Conservation (phyloP, 2,888 invertebrate species). For the Spisula subtruncata region DNA sequence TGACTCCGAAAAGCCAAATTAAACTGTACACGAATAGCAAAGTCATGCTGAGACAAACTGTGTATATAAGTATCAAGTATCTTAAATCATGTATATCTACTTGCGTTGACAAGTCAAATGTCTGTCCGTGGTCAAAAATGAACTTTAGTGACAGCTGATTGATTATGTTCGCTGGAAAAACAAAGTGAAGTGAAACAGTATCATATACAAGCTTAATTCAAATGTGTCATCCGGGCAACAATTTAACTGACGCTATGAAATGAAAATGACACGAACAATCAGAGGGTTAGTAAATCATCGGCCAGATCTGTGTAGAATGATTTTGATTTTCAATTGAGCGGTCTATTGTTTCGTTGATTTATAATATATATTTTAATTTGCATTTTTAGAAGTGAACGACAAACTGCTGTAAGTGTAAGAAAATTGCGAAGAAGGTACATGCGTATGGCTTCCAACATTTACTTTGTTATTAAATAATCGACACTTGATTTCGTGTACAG, state of each 20-base stretch:
- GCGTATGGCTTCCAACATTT: too few relatives aligned
- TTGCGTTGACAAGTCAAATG: background rate
- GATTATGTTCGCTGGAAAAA: background rate
- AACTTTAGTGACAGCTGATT: background rate
- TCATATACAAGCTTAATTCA: background rate
- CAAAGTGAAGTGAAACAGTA: background rate
- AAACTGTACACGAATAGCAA: background rate
- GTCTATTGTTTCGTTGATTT: too few relatives aligned
- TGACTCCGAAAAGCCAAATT: too few relatives aligned
- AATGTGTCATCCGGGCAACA: background rate
- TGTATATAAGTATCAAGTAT: background rate
- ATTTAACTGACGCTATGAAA: background rate
- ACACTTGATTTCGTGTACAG: too few relatives aligned
- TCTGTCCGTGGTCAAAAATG: background rate
- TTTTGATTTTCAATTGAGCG: too few relatives aligned
- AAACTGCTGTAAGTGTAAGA: too few relatives aligned
- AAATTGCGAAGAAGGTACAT: too few relatives aligned
- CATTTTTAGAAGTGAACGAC: too few relatives aligned
- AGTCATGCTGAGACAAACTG: background rate
- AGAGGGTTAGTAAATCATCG: background rate
- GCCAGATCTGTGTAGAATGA: background rate
- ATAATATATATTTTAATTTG: too few relatives aligned
- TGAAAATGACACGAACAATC: background rate
- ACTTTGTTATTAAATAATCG: too few relatives aligned
- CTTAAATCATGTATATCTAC: background rate